A percentile compares a stretch with the other conserved stretches of the same genome.
Conservation (phyloP, 1,140 invertebrate species). For the Drosophila neocordata region DNA sequence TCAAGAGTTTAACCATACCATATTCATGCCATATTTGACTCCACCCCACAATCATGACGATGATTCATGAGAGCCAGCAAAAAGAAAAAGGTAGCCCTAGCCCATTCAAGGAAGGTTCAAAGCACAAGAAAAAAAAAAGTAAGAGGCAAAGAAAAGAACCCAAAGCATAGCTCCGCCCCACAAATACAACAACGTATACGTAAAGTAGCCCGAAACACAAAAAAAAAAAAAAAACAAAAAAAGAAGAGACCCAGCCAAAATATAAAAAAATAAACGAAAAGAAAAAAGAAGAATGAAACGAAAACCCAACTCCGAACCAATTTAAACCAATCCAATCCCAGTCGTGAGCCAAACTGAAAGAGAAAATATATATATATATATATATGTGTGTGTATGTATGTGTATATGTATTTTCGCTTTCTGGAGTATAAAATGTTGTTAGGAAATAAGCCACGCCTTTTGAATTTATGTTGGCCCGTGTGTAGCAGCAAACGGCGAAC, state of each 20-base stretch:
- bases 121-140: constrained; percentile 42
- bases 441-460: constrained; percentile 70
- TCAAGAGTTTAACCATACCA: constrained; percentile 36
- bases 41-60: not conserved
- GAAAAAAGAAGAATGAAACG: constrained; percentile 43
- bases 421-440: constrained; percentile 55
- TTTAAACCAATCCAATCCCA: constrained; percentile 39
- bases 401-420: constrained; percentile 46
- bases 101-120: constrained; percentile 35
- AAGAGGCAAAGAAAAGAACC: constrained; percentile 25
- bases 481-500: constrained; percentile 36
- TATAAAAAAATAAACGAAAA: constrained; percentile 28
- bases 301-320: constrained; percentile 26
- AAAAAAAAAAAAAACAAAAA: too few species aligned
- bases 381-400: constrained; percentile 45
- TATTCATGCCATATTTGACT: constrained; percentile 19
- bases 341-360: constrained; percentile 40
- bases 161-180: constrained; percentile 64
- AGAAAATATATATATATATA: constrained; percentile 49
- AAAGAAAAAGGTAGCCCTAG: not conserved
- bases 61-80: not conserved
- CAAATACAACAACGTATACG: constrained; percentile 27
- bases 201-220: constrained; percentile 33
- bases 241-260: too few species aligned
- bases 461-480: constrained; percentile 56